Evolutionary conservation across 2,113 vertebrate species (phyloP).

Genomic region (Mus pahari): DNA sequence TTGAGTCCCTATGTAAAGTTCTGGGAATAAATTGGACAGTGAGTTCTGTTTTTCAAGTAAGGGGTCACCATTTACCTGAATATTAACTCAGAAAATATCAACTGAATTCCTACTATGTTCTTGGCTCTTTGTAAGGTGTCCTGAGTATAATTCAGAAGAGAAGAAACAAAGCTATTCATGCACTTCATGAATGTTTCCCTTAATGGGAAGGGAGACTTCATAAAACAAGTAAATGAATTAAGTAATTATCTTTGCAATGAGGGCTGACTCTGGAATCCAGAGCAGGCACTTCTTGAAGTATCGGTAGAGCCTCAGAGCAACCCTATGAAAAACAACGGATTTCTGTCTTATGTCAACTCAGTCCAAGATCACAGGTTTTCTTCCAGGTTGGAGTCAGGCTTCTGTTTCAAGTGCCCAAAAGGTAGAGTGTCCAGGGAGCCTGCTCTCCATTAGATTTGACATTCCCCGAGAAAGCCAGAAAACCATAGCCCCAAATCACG

Average conservation of each 20-base stretch:
- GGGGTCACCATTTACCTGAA: neutral
- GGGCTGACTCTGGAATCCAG: neutral
- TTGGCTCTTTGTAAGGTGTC: neutral
- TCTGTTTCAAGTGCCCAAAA: neutral
- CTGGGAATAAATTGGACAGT: neutral
- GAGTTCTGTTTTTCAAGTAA: neutral
- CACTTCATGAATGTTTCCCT: neutral
- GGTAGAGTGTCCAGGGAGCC: neutral
- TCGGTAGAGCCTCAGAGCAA: neutral
- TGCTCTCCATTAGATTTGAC: neutral
- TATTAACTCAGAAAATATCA: neutral
- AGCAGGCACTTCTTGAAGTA: neutral
- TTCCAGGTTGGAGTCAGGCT: neutral
- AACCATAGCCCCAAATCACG: neutral
- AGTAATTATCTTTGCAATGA: neutral
- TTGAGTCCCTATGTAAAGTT: neutral
- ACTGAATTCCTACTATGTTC: neutral
- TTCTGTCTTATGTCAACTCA: neutral
- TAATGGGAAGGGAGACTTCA: neutral
- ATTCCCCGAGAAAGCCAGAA: neutral
- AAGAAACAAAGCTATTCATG: neutral
- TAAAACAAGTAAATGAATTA: slow-evolving; percentile 9
- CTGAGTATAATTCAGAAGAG: neutral
- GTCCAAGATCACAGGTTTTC: neutral
- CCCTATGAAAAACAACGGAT: neutral